These are phyloP conservation scores for Tringa solitaria DNA, from an alignment of 2,113 vertebrate genomes.

Conservation along the genomic window DNA sequence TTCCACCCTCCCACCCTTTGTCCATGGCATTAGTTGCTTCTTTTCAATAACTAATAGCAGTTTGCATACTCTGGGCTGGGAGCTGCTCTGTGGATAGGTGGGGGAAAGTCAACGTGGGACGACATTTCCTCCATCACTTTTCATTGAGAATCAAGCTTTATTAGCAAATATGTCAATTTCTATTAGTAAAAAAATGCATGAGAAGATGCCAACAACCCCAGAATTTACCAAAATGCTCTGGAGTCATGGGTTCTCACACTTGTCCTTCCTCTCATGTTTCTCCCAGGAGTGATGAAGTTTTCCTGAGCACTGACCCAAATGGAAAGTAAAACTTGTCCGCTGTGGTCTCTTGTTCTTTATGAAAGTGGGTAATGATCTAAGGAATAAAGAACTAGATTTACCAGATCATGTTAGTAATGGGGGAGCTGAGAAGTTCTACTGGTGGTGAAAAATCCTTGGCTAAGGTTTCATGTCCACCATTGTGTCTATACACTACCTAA, in stretches of 20 bases:
- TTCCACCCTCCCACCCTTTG: not conserved
- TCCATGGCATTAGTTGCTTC: no score
- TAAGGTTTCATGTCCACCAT: not conserved
- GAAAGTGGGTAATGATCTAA: not conserved
- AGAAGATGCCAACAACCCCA: not conserved
- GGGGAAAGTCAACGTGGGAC: not conserved
- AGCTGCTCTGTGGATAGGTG: not conserved
- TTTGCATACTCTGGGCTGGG: not conserved
- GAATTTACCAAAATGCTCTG: not conserved
- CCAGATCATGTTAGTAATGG: not conserved
- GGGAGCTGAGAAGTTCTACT: not conserved
- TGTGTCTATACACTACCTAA: rapidly evolving
- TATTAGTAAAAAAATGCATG: not conserved
- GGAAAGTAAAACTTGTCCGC: not conserved
- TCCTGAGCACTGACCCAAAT: not conserved
- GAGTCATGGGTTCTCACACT: not conserved
- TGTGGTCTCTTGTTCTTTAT: not conserved
- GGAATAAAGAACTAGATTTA: not conserved
- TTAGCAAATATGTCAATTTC: not conserved
- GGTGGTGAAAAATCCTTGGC: not conserved
- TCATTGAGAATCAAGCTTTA: not conserved
- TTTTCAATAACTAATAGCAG: not conserved
- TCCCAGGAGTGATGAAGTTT: not conserved
- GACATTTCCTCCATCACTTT: not conserved
- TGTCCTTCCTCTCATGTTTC: not conserved